Evolutionary conservation across 2,888 invertebrate species (phyloP), one percentile per base, ranked within the genome.

Genomic region (Agrochola lychnidis): DNA sequence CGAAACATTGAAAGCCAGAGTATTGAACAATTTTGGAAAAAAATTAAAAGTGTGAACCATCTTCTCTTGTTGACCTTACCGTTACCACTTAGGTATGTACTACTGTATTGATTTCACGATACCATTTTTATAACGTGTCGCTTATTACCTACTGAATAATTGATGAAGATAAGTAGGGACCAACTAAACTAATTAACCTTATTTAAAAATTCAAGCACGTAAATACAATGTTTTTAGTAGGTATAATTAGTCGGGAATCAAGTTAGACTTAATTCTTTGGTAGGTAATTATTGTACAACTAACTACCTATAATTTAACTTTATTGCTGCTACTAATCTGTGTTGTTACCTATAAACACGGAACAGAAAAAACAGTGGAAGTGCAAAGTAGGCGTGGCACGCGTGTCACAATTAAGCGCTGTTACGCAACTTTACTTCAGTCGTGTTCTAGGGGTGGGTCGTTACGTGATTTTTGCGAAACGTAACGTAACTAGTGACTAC

Each of bases 181-280:
- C 19, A 57, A 66, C 4, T 67, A 48, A n/a, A 30, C 16, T 64
- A 51, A 71, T 73, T 64, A 69, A 66, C 79, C 79, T 66, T 61
- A 76, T 40, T 79, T 70, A 80, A 69, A 69, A 69, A 79, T 79
- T 75, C 64, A 66, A 75, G 45, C 68, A 75, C 75, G 74, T 59
- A 69, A 61, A 66, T 71, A 61, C 53, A 30, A 30, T 56, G 19
- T 45, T 25, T 14, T 56, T 12, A 10, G 22, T 66, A 22, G 14
- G n/a, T 73, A n/a, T 25, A 69, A 69, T 79, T 78, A 51, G 25
- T 51, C 16, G 30, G 10, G 12, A 53, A 78, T 62, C 56, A 73
- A 5, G 36, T 70, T 53, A 25, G 0, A 48, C 67, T 9, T 67
- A 56, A 45, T 42, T 48, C 36, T 30, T 25, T 36, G 14, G 45